Base-by-base conservation (phyloP, 2,888 invertebrate genomes). In the Tiphia femorata region DNA sequence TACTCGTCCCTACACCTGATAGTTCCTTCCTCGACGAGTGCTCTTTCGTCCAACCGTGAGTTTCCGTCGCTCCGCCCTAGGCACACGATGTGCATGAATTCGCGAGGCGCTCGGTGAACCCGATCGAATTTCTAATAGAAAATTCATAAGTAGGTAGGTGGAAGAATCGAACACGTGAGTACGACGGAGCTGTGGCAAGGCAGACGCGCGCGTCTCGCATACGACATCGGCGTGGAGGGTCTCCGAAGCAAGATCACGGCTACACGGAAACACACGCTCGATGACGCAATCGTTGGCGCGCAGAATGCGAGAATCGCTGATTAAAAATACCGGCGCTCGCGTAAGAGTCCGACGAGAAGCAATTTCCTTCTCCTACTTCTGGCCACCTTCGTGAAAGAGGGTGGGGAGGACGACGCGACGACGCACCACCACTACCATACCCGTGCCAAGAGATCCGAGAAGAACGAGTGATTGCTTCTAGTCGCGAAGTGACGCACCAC, bases 181-280 rank as follows among this genome's bases (percentile, higher is more conserved):
- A n/a, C 14, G 3, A 21, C 14, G 10, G n/a, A n/a, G 12, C 7
- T 7, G 14, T n/a, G 27, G 6, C 6, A 7, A 17, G 27, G 10
- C 16, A 0, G 2, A 7, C 21, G 23, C 27, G 16, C 42, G 23
- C 21, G 16, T 25, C 4, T 27, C 27, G 42, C 25, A 29, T 12
- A 33, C n/a, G 16, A 5, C 6, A 20, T 7, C 6, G 19, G 40
- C 12, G 14, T 27, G 30, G 14, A n/a, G n/a, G n/a, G n/a, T n/a
- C n/a, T n/a, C n/a, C n/a, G n/a, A n/a, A n/a, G 57, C 48, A 62
- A 58, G 51, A 62, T 58, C 61, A 48, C 17, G 49, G 49, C 23
- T 54, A 52, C 47, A 37, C 35, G 44, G 30, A 37, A 35, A n/a
- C n/a, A n/a, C n/a, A 40, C 14, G 14, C 17, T 43, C 27, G 55